These are phyloP conservation scores for Podarcis raffonei DNA, from an alignment of 2,113 vertebrate genomes.

Conservation along the genomic window DNA sequence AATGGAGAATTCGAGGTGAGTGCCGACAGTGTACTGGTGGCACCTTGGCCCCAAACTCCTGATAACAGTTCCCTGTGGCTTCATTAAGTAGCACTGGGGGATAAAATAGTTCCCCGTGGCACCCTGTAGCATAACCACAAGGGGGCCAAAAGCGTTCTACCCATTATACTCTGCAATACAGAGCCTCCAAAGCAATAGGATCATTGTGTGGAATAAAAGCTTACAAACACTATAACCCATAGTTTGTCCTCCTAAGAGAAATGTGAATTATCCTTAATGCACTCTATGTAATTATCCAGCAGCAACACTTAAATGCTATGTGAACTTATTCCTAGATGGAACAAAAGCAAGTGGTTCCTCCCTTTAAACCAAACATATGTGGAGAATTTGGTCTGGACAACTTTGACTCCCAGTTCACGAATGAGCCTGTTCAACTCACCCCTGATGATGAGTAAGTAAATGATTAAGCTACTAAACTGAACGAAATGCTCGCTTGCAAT, in stretches of 20 bases:
- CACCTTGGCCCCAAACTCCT: too few relatives aligned
- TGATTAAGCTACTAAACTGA: background rate
- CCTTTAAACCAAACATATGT: constrained; percentile 99
- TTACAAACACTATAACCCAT: background rate
- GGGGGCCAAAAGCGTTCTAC: too few relatives aligned
- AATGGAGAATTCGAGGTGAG: too few relatives aligned
- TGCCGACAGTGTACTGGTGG: too few relatives aligned
- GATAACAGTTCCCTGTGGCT: too few relatives aligned
- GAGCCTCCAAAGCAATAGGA: too few relatives aligned
- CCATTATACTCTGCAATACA: too few relatives aligned
- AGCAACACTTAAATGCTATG: background rate
- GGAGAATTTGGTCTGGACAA: constrained; percentile 98
- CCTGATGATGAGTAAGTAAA: constrained; percentile 97
- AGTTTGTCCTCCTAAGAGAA: background rate
- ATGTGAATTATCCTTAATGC: background rate
- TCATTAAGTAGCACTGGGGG: too few relatives aligned
- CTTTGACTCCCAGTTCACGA: constrained; percentile 98
- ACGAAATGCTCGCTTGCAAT: background rate
- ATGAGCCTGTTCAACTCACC: constrained; percentile 97
- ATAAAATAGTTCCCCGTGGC: too few relatives aligned
- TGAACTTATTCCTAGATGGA: constrained; percentile 88
- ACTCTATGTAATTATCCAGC: background rate
- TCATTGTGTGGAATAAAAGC: background rate
- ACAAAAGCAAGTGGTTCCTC: constrained; percentile 97
- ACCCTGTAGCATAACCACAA: too few relatives aligned